Conservation (phyloP, 1,140 invertebrate species). For the Chironomus tepperi region DNA sequence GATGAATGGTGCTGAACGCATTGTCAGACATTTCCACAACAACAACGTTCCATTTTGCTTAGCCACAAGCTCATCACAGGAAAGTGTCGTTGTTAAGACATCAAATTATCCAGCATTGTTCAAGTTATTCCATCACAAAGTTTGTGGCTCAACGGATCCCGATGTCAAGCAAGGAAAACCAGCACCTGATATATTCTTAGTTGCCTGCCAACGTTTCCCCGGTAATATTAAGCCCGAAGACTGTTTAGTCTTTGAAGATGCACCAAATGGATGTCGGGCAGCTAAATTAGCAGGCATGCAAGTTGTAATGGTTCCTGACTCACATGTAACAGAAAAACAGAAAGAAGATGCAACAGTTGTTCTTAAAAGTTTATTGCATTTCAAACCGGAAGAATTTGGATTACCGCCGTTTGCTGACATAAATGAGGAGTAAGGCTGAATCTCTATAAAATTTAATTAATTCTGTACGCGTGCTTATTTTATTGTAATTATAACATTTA, state of each 20-base stretch:
- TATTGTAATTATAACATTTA: too few relatives aligned
- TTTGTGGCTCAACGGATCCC: slow-evolving; percentile 60
- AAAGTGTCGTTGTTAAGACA: slow-evolving; percentile 73
- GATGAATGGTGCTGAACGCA: slow-evolving; percentile 49
- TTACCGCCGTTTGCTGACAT: slow-evolving; percentile 52
- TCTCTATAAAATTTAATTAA: too few relatives aligned
- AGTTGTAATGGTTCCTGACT: slow-evolving; percentile 69
- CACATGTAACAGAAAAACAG: slow-evolving; percentile 46
- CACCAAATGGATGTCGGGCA: slow-evolving; percentile 71
- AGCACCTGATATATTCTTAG: slow-evolving; percentile 79
- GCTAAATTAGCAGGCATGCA: slow-evolving; percentile 72
- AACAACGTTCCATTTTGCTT: slow-evolving; percentile 60
- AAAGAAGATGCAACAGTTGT: slow-evolving; percentile 57
- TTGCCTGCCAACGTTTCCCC: slow-evolving; percentile 56
- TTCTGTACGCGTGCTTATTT: too few relatives aligned
- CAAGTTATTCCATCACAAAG: slow-evolving; percentile 55
- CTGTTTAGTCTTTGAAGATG: slow-evolving; percentile 80
- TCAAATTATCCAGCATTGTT: slow-evolving; percentile 53
- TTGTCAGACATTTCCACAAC: slow-evolving; percentile 56
- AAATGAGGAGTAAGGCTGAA: background rate
- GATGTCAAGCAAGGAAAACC: slow-evolving; percentile 72
- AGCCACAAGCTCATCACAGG: slow-evolving; percentile 68
- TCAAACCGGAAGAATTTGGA: slow-evolving; percentile 66
- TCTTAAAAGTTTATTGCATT: slow-evolving; percentile 61
- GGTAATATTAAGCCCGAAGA: slow-evolving; percentile 39